Base-by-base conservation (phyloP, 2,797 vertebrate genomes). In the Rhinella marina region DNA sequence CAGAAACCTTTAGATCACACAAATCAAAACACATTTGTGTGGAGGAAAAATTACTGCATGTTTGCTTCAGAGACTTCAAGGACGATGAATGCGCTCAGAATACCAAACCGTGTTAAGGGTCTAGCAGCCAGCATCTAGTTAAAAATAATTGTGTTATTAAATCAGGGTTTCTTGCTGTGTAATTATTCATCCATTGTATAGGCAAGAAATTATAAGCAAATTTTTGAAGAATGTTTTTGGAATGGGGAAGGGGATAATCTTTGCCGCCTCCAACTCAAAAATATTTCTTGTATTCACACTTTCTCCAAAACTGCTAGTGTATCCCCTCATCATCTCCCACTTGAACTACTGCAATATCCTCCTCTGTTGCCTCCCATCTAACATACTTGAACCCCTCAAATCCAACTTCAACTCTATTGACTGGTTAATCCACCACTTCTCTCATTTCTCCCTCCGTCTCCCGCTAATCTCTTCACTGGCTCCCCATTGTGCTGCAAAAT, bases 21-120 rank as follows among this genome's bases (percentile, higher is more conserved):
- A 66, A 88, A 82, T 77, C 83, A 88, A 86, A 88, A 88, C 88
- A 82, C 85, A 81, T 85, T 85, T 87, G 56, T 76, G 73, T 12
- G 54, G 68, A 21, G 61, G 29, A 85, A 29, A 85, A 85, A 78
- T 64, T 78, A 57, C 66, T 21, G 66, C 17, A 3, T 57, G 56
- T 62, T 59, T 85, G 57, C 83, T 48, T 76, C 83, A 76, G 19
- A 7, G 23, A 75, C 83, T 77, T 75, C 54, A 64, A 77, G 83
- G 72, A 76, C 62, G 52, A 50, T 0, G 21, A 23, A 85, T 25
- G 29, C 17, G 32, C 56, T 77, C 25, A 17, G 83, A 85, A 75
- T 85, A 61, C 21, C 57, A 48, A 85, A 54, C 50, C 41, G 62
- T 4, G 23, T 10, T 23, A 23, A 21, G 50, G 66, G 25, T 68